Conservation (phyloP, 2,113 vertebrate species). For the Cynocephalus volans region DNA sequence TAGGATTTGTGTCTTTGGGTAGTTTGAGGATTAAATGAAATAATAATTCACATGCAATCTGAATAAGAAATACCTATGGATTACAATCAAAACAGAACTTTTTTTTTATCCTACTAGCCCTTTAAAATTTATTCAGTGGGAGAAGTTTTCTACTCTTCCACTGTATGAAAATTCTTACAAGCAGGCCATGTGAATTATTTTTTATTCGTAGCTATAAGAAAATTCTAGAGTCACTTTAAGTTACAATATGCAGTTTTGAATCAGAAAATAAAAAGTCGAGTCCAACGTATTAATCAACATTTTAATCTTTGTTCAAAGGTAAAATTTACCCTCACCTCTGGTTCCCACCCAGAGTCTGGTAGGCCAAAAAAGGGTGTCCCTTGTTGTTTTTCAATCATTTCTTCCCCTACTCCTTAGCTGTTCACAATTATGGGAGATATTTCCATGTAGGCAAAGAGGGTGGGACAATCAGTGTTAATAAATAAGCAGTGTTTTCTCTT, state of each 20-base stretch:
- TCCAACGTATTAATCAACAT: neutral
- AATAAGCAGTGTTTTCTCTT: neutral
- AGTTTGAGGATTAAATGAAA: neutral
- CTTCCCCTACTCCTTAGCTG: neutral
- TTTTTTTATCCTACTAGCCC: neutral
- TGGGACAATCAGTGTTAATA: neutral
- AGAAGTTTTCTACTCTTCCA: neutral
- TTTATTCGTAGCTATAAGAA: constrained; percentile 50
- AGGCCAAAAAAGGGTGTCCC: neutral
- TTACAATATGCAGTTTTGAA: constrained; percentile 26
- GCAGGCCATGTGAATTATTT: neutral
- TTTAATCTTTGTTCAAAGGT: constrained; percentile 1
- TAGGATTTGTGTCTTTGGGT: neutral
- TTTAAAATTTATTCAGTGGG: constrained; percentile 35
- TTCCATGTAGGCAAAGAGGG: neutral
- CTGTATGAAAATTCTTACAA: constrained; percentile 21
- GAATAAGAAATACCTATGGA: neutral
- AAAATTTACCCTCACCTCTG: neutral
- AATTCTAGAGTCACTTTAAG: neutral
- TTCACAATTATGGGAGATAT: neutral
- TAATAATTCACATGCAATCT: neutral
- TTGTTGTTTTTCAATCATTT: neutral
- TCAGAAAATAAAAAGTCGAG: constrained; percentile 49
- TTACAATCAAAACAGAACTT: neutral
- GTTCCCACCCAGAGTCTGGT: neutral